Base-by-base conservation (phyloP, 2,797 vertebrate species). In the Phrynocephalus guinanensis region DNA sequence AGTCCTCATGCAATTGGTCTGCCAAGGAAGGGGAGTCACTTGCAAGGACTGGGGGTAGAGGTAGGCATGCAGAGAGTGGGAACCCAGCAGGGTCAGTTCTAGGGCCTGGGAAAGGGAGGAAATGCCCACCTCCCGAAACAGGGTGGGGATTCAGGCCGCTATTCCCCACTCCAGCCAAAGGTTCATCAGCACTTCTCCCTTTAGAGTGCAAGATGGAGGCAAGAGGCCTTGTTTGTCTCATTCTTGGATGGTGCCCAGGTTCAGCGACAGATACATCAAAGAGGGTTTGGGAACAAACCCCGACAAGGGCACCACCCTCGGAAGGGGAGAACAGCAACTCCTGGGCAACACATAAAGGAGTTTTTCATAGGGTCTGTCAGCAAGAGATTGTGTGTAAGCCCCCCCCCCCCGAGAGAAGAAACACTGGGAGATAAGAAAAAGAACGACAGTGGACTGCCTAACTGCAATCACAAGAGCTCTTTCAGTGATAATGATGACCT, bases 91-190 rank as follows among this genome's bases (percentile, higher is more conserved):
- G 60, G 83, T 88, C 70, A 85, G 18, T 71, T 68, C 71, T n/a
- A 88, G 87, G 78, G 83, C 87, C 87, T 88, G 87, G 87, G 87
- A 88, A 88, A 84, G 67, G 78, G 52, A 80, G 50, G 75, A 80
- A 56, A 52, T 13, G 70, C 60, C 16, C 1, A n/a, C 52, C n/a
- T 75, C 48, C 15, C 87, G 56, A 80, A 80, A 81, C 77, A 85
- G 56, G 78, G 70, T 30, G 80, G 56, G 10, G 15, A 85, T 88
- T 82, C 60, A 88, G 60, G 60, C 83, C 76, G 71, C 30, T 26
- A 5, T 38, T 56, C 60, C 79, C 70, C 22, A 73, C n/a, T 75
- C 30, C 66, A 67, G 70, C 56, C 83, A 52, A 50, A 68, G 77
- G 24, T 60, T 73, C 44, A 38, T 67, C 44, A 38, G 44, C 75